Evolutionary conservation across 2,888 invertebrate species (phyloP).

Genomic region (Cloeon dipterum): DNA sequence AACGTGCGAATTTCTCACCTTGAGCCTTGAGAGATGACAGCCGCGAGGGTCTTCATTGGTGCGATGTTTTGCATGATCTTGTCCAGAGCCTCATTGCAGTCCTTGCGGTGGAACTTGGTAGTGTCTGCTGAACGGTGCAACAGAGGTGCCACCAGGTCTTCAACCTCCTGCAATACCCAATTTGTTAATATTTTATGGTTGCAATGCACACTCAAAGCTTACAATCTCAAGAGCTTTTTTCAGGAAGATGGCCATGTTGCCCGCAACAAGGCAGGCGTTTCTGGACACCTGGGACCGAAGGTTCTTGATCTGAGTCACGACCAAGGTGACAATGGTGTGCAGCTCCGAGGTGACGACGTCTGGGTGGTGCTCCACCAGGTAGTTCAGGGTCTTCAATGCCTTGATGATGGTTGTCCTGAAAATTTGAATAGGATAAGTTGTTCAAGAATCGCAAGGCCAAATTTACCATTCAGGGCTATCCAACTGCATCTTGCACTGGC

Average conservation of each 20-base stretch:
- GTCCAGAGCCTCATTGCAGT: conserved; percentile 62
- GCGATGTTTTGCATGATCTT: conserved; percentile 57
- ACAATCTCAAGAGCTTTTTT: conserved; percentile 31
- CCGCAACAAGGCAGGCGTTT: conserved; percentile 61
- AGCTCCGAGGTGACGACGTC: conserved; percentile 37
- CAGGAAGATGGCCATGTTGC: conserved; percentile 46
- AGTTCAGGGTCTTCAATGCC: conserved; percentile 41
- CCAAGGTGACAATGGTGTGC: conserved; percentile 36
- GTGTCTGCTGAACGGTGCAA: conserved; percentile 82
- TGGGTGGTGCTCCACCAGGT: conserved; percentile 40
- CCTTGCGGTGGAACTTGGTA: conserved; percentile 76
- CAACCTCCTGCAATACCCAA: conserved; percentile 57
- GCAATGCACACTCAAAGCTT: no score
- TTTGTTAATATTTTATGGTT: no score
- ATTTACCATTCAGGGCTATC: conserved; percentile 44
- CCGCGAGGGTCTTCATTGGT: conserved; percentile 37
- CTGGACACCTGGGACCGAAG: conserved; percentile 82
- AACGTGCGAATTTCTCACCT: conserved; percentile 15
- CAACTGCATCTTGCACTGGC: conserved; percentile 35
- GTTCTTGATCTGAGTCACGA: conserved; percentile 63
- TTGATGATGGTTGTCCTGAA: conserved; percentile 48
- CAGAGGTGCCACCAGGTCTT: conserved; percentile 58
- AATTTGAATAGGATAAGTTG: conserved; percentile 2
- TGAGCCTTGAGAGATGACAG: conserved; percentile 44
- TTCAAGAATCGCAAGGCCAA: background rate